Conservation (phyloP, 2,888 invertebrate species). For the Aphidoletes aphidimyza region DNA sequence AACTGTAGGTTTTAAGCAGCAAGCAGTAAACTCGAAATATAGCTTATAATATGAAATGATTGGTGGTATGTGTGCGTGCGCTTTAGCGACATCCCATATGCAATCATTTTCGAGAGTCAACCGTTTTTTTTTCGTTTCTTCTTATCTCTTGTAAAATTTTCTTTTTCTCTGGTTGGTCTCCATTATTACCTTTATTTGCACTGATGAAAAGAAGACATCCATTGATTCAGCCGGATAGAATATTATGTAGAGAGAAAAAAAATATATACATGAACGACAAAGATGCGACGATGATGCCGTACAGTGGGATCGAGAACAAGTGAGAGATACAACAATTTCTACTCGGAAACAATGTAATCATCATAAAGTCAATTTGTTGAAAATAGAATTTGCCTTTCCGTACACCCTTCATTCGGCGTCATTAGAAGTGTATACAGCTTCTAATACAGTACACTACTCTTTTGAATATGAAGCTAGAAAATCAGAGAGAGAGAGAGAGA, state of each 20-base stretch:
- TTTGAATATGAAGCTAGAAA: not conserved
- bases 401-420: slow-evolving; percentile 18
- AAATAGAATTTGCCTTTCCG: slow-evolving; percentile 12
- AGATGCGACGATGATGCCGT: no score
- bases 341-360: slow-evolving; percentile 46
- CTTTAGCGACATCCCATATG: slow-evolving; percentile 39
- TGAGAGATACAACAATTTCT: not conserved
- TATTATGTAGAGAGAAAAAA: not conserved
- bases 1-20: no score
- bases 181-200: slow-evolving; percentile 4
- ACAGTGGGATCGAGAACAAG: no score
- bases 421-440: not conserved
- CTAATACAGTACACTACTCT: not conserved
- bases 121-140: not conserved
- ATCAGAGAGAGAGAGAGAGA: not conserved
- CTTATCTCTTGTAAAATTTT: not conserved
- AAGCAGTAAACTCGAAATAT: not conserved
- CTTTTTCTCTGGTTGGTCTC: not conserved
- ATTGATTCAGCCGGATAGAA: not conserved
- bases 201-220: slow-evolving; percentile 25
- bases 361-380: slow-evolving; percentile 51
- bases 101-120: not conserved
- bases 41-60: not conserved
- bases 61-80: no score
- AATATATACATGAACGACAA: not conserved